Evolutionary conservation across 2,113 vertebrate genomes (phyloP).

Genomic region (Pionites leucogaster): DNA sequence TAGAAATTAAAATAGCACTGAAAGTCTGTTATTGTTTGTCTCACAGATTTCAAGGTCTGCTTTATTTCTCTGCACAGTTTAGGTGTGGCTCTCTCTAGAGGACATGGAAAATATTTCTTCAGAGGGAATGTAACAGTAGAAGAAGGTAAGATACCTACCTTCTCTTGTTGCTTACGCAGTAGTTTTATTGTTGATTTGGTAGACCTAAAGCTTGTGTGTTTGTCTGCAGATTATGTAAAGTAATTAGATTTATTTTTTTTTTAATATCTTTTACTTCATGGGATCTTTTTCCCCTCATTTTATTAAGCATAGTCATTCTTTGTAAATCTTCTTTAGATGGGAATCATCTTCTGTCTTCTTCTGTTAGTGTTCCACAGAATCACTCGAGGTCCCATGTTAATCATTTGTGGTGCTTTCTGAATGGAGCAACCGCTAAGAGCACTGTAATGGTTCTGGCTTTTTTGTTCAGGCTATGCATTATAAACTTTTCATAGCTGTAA

Average conservation of each 20-base stretch:
- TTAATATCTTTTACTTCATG: neutral
- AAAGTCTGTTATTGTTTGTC: conserved; percentile 36
- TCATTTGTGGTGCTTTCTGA: neutral
- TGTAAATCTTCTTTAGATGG: neutral
- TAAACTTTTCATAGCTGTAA: neutral
- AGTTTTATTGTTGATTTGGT: neutral
- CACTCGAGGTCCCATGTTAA: neutral
- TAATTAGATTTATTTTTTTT: neutral
- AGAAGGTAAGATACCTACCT: conserved; percentile 84
- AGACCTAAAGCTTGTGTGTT: neutral
- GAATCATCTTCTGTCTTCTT: neutral
- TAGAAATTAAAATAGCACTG: conserved; percentile 50
- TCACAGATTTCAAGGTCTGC: conserved; percentile 70
- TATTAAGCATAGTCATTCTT: neutral
- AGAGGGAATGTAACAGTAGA: conserved; percentile 94
- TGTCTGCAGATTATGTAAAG: neutral
- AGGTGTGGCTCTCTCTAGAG: conserved; percentile 94
- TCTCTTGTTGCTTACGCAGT: neutral
- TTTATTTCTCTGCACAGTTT: conserved; percentile 85
- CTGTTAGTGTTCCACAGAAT: neutral
- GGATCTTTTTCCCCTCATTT: neutral
- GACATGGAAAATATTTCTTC: conserved; percentile 97
- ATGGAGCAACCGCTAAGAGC: neutral
- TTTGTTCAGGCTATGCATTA: neutral
- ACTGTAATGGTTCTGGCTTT: neutral